Percentiles rank a stretch among this genome's conserved stretches.
Conservation (phyloP, 2,113 vertebrate species). For the Ahaetulla prasina region DNA sequence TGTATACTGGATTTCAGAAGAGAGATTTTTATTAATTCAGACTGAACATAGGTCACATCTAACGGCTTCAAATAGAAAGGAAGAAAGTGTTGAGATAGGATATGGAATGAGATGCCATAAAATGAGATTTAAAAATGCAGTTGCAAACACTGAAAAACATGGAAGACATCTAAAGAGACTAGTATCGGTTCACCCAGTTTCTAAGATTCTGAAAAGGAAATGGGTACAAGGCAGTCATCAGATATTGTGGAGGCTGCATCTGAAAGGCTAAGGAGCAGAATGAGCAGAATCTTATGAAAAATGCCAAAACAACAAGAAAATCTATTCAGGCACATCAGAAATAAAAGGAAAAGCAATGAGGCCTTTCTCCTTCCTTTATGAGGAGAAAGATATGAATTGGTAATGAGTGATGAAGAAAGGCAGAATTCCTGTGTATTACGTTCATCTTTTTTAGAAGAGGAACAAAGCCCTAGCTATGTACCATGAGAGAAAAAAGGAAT, state of each 20-base stretch:
- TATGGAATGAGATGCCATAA: neutral
- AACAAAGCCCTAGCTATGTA: neutral
- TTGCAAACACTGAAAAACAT: neutral
- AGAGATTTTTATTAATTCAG: neutral
- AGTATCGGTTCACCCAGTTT: neutral
- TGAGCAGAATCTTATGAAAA: neutral
- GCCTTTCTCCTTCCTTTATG: neutral
- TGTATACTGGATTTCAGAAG: neutral
- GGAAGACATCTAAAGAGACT: neutral
- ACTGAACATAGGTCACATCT: neutral
- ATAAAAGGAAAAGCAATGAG: neutral
- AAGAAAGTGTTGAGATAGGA: neutral
- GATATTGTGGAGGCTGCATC: neutral
- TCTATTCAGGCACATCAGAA: neutral
- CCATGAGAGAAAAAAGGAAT: neutral
- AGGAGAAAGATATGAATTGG: neutral
- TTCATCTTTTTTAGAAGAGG: neutral
- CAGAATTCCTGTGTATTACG: neutral
- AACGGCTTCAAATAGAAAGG: neutral
- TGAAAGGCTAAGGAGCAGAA: neutral
- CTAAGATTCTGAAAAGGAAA: neutral
- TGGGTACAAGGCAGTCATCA: neutral
- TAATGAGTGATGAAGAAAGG: neutral
- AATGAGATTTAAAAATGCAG: neutral
- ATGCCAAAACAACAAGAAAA: neutral